These are phyloP conservation scores for Trissolcus basalis DNA, from an alignment of 1,140 invertebrate species.

Conservation along the genomic window DNA sequence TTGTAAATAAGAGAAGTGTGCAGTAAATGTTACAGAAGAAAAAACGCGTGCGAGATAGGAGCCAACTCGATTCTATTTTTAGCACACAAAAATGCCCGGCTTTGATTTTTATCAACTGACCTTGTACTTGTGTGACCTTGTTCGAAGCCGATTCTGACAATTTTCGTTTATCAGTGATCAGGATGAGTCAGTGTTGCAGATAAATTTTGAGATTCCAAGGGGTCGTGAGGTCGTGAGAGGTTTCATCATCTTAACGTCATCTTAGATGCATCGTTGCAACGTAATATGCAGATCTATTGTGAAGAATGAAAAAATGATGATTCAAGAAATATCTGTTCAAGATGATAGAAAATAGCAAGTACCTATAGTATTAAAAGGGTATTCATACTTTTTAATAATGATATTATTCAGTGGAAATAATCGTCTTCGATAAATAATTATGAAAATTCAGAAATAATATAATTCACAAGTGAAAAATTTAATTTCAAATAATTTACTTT, in stretches of 20 bases:
- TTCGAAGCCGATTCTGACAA: constrained; percentile 21
- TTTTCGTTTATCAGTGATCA: constrained; percentile 45
- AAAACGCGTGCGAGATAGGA: constrained; percentile 13
- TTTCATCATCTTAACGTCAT: constrained; percentile 35
- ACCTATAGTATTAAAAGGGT: background rate
- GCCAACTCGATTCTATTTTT: constrained; percentile 7
- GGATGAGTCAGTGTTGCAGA: constrained; percentile 35
- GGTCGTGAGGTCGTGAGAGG: constrained; percentile 26
- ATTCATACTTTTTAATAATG: background rate
- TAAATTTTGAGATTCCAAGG: constrained; percentile 31
- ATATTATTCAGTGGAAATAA: background rate
- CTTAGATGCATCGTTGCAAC: constrained; percentile 24
- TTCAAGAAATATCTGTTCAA: background rate
- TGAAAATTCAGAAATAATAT: too few species aligned
- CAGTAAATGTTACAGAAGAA: constrained; percentile 8
- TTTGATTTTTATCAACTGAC: constrained; percentile 39
- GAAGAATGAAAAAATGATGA: background rate
- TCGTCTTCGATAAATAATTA: background rate
- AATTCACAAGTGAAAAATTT: too few species aligned
- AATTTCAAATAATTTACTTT: too few species aligned
- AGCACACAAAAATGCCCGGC: constrained; percentile 14
- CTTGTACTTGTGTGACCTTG: constrained; percentile 34
- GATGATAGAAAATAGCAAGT: background rate
- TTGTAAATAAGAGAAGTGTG: constrained; percentile 39
- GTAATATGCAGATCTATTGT: constrained; percentile 7